Evolutionary conservation across 92 coral and sea anemone species (phyloP).

Genomic region (Porites cylindrica): DNA sequence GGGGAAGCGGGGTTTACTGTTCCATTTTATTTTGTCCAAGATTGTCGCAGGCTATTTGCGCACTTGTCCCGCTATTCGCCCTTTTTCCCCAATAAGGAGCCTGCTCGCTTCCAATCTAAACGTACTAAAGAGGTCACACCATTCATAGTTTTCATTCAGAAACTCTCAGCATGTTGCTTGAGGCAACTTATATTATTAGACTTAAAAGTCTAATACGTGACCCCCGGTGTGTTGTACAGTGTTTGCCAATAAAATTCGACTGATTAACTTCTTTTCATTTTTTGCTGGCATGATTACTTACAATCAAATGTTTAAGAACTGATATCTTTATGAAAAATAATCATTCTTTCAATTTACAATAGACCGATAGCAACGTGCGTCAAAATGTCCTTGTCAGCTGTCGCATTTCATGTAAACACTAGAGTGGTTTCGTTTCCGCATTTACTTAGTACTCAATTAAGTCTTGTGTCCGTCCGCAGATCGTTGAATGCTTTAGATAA

Average conservation of each 20-base stretch:
- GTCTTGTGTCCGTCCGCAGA: neutral
- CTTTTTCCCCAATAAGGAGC: no score
- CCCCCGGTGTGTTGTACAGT: neutral
- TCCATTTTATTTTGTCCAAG: no score
- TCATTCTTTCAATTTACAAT: neutral
- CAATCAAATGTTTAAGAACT: neutral
- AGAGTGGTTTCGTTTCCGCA: neutral
- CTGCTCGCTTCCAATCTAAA: no score
- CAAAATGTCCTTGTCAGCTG: neutral
- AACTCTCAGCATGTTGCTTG: neutral
- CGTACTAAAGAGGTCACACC: no score
- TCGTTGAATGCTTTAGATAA: neutral
- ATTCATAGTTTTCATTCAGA: no score
- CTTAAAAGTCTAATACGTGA: neutral
- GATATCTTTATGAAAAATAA: neutral
- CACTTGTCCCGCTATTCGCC: no score
- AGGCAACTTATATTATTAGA: no score
- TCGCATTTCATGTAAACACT: neutral
- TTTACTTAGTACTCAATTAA: neutral
- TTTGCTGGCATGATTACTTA: neutral
- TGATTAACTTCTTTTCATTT: neutral
- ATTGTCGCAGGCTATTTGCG: no score
- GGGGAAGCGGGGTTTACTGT: no score
- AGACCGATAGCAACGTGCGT: neutral
- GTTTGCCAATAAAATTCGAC: neutral